Evolutionary conservation across 2,113 vertebrate species (phyloP).

Genomic region (Leiothrix lutea): DNA sequence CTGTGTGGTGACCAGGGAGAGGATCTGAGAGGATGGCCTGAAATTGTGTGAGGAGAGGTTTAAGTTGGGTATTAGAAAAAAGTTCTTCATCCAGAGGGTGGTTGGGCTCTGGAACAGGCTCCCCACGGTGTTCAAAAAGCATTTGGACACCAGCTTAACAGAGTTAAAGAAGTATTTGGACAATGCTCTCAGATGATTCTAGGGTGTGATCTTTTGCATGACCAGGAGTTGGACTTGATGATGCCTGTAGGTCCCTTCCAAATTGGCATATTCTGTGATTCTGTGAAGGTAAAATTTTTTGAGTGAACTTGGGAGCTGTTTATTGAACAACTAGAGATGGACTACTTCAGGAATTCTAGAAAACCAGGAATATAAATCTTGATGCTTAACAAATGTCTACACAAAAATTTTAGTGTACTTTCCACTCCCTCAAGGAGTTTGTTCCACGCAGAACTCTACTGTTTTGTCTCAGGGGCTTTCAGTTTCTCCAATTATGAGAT

Average conservation of each 20-base stretch:
- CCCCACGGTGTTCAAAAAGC: neutral
- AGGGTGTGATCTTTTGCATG: neutral
- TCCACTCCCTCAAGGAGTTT: too few relatives aligned
- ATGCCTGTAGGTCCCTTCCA: neutral
- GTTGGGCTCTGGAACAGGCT: neutral
- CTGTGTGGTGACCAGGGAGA: neutral
- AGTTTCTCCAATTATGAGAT: neutral
- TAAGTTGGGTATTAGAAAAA: neutral
- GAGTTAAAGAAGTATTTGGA: neutral
- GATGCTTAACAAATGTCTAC: neutral
- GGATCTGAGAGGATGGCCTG: fast-evolving
- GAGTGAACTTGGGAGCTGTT: neutral
- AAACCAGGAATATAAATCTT: neutral
- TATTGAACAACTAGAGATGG: neutral
- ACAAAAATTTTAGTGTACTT: neutral
- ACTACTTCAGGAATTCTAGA: neutral
- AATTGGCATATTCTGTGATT: neutral
- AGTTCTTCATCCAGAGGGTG: fast-evolving
- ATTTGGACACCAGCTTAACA: neutral
- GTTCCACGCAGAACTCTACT: neutral
- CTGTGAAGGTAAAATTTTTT: neutral
- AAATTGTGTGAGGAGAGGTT: neutral
- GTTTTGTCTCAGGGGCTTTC: neutral
- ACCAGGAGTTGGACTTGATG: neutral
- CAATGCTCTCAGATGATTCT: fast-evolving